Conservation (phyloP, 1,140 invertebrate genomes). For the Heterodera carotae region DNA sequence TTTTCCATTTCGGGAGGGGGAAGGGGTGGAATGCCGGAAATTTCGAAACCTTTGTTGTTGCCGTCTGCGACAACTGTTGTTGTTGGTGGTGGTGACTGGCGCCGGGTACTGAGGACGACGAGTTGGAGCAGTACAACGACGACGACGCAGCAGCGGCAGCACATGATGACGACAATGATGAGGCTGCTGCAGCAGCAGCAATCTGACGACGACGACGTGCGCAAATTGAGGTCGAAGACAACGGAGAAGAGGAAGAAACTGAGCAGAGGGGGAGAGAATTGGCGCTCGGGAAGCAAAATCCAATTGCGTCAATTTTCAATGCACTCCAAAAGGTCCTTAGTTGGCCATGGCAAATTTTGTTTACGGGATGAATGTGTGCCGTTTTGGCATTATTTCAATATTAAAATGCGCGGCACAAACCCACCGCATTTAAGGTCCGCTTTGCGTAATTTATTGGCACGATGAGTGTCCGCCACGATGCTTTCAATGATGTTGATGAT, state of each 20-base stretch:
- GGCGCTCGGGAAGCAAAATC: no score
- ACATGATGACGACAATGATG: not conserved
- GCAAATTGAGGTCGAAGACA: not conserved
- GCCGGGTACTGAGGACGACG: no score
- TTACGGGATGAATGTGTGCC: no score
- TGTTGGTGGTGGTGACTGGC: not conserved
- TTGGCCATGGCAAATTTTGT: no score
- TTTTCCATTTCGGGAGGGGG: no score
- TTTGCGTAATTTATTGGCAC: not conserved
- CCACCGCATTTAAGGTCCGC: not conserved
- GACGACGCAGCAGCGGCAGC: no score
- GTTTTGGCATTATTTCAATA: not conserved
- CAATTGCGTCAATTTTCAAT: no score
- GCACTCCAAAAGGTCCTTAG: no score
- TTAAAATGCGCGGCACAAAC: no score
- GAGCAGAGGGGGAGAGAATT: no score
- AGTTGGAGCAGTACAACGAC: not conserved
- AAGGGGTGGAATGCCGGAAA: not conserved
- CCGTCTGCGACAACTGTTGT: not conserved
- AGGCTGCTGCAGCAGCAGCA: not conserved
- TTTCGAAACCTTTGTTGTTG: not conserved
- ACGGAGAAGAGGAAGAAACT: not conserved
- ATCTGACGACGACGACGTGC: not conserved
- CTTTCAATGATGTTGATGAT: constrained; percentile 38
- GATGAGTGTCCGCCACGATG: constrained; percentile 32